A percentile compares a stretch with the other conserved stretches of the same genome.
These are phyloP conservation scores for Ctenopoma multispine DNA, from an alignment of 2,797 vertebrate genomes.

Conservation along the genomic window DNA sequence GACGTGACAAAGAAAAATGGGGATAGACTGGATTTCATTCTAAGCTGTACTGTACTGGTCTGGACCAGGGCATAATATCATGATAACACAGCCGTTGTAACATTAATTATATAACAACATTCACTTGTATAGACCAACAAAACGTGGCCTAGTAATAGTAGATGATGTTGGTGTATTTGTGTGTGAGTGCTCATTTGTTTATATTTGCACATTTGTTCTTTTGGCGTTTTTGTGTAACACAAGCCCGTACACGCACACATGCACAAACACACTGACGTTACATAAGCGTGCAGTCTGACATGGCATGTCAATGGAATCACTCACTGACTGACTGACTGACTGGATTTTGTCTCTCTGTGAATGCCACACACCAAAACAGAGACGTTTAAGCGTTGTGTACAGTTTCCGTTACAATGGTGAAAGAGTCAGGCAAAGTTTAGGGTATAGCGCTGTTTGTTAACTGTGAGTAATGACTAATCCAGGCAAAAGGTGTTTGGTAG, in stretches of 20 bases:
- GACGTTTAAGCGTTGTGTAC: conserved; percentile 8
- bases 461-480: background rate
- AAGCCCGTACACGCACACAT: conserved; percentile 12
- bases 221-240: conserved; percentile 57
- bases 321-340: conserved; percentile 18
- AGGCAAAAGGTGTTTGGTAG: no score
- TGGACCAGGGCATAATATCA: conserved; percentile 46
- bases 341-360: conserved; percentile 59
- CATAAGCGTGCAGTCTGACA: conserved; percentile 61
- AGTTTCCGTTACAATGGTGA: conserved; percentile 2
- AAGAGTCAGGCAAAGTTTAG: conserved; percentile 11
- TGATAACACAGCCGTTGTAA: conserved; percentile 49
- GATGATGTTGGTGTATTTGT: conserved; percentile 26
- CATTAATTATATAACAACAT: conserved; percentile 52
- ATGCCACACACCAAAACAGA: conserved; percentile 40
- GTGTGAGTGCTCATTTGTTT: conserved; percentile 33
- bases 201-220: conserved; percentile 55
- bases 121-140: conserved; percentile 33
- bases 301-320: conserved; percentile 61
- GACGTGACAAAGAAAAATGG: conserved; percentile 25
- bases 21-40: conserved; percentile 39
- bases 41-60: conserved; percentile 39
- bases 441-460: background rate
- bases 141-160: conserved; percentile 42
- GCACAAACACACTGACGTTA: conserved; percentile 56